Base-by-base conservation (phyloP, 2,113 vertebrate species). In the Colaptes auratus region DNA sequence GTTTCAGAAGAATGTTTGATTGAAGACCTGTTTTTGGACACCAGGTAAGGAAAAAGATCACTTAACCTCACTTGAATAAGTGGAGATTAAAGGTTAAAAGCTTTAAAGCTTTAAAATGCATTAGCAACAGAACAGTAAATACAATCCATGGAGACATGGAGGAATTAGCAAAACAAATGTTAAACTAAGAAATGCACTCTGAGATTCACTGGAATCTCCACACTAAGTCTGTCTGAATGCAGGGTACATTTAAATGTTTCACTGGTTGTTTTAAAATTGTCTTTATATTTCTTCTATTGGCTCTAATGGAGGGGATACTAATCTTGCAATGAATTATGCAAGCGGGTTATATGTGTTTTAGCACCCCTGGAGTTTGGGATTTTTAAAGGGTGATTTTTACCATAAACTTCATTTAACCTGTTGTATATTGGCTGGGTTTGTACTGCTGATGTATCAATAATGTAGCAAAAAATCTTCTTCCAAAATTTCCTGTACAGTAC, bases 21-120 rank as follows among this genome's bases (percentile, higher is more conserved):
- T 97, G 97, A 98, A 97, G 95, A 97, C 95, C 95, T 97, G 96
- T 65, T 98, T 97, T 97, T 94, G 96, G 97, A 96, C 69, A 91
- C 83, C 89, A 88, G 84, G 91, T 96, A 97, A 96, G 86, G 87
- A 94, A 96, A 98, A 93, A 95, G 91, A 95, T 97, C 97, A 98
- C 95, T 98, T 97, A 97, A 98, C 97, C 89, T 95, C 96, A 88
- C 96, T 98, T 96, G 96, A 98, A 97, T 97, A 97, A 96, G 94
- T 86, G 60, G 93, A 97, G 97, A 97, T 97, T 97, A 98, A 98
- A 98, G 97, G 98, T 98, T 98, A 98, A 98, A 98, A 98, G 97
- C 97, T 97, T 98, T 97, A 96, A 97, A 97, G 96, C 95, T 96
- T 90, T 96, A 97, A 97, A 96, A 97, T 96, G 93, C 97, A 98